Conservation (phyloP, 2,113 vertebrate genomes). For the Propithecus coquereli region DNA sequence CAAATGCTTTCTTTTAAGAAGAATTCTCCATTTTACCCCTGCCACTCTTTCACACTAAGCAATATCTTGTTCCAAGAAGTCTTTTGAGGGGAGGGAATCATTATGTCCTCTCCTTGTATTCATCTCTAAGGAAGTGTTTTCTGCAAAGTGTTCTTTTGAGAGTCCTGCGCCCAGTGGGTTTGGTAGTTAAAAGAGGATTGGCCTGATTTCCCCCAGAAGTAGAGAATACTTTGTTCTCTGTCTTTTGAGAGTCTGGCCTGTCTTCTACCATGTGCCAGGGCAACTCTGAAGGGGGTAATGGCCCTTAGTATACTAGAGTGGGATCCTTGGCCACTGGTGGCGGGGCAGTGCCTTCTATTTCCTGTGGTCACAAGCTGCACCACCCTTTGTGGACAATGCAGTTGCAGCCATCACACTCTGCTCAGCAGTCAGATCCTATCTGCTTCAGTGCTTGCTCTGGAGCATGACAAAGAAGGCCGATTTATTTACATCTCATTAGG, state of each 20-base stretch:
- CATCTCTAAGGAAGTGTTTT: constrained; percentile 31
- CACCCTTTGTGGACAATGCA: background rate
- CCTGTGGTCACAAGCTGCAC: background rate
- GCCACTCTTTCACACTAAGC: background rate
- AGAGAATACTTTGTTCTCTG: constrained; percentile 4
- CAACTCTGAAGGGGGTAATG: background rate
- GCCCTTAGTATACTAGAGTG: background rate
- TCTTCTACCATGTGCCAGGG: background rate
- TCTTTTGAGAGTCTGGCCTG: background rate
- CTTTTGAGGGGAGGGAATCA: background rate
- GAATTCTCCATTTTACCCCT: background rate
- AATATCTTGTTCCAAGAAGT: background rate
- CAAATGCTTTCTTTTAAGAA: constrained; percentile 16
- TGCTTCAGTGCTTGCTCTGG: background rate
- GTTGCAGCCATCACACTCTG: background rate
- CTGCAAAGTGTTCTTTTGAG: constrained; percentile 37
- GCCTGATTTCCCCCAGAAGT: background rate
- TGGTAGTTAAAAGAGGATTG: constrained; percentile 14
- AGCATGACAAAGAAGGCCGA: background rate
- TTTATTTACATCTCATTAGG: constrained; percentile 63
- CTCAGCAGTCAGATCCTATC: background rate
- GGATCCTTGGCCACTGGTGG: background rate
- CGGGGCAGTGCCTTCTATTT: background rate
- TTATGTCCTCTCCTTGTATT: background rate
- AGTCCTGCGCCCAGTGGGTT: background rate